Evolutionary conservation across 2,113 vertebrate species (phyloP).

Genomic region (Lampris megalopsis): DNA sequence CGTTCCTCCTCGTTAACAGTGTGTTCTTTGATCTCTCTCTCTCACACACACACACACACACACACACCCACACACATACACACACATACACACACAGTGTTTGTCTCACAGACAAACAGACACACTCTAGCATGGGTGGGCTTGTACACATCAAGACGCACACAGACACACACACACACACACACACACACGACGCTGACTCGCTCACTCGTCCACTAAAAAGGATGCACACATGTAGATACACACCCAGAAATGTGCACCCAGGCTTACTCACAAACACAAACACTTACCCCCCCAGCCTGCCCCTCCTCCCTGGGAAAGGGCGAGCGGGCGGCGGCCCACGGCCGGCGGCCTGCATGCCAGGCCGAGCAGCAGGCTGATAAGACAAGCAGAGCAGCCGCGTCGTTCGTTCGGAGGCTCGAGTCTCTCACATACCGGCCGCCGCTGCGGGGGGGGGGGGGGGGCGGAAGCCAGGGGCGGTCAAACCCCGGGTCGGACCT

Average conservation of each 20-base stretch:
- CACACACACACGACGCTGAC: slow-evolving; percentile 22
- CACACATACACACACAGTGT: neutral
- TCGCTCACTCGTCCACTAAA: slow-evolving; percentile 7
- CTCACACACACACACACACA: slow-evolving; percentile 30
- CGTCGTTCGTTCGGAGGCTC: slow-evolving; percentile 22
- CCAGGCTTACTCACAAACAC: slow-evolving; percentile 38
- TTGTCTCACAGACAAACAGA: slow-evolving; percentile 2
- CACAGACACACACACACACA: slow-evolving; percentile 17
- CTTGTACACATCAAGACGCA: neutral
- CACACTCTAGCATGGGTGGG: neutral
- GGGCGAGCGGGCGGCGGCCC: slow-evolving; percentile 61
- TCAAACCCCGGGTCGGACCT: too few species aligned
- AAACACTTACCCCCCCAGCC: slow-evolving; percentile 5
- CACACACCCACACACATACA: neutral
- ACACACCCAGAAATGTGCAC: slow-evolving; percentile 20
- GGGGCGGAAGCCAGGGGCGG: too few species aligned
- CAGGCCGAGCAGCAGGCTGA: slow-evolving; percentile 59
- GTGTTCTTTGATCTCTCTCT: too few species aligned
- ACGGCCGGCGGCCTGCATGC: slow-evolving; percentile 65
- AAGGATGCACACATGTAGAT: slow-evolving; percentile 39
- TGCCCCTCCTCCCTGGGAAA: slow-evolving; percentile 71
- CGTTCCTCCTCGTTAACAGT: too few species aligned
- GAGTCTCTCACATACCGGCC: neutral
- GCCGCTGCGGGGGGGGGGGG: too few species aligned
- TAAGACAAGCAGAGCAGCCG: slow-evolving; percentile 68